Conservation (phyloP, 37 sponge, comb jelly and placozoan species). For the Eunapius fragilis region DNA sequence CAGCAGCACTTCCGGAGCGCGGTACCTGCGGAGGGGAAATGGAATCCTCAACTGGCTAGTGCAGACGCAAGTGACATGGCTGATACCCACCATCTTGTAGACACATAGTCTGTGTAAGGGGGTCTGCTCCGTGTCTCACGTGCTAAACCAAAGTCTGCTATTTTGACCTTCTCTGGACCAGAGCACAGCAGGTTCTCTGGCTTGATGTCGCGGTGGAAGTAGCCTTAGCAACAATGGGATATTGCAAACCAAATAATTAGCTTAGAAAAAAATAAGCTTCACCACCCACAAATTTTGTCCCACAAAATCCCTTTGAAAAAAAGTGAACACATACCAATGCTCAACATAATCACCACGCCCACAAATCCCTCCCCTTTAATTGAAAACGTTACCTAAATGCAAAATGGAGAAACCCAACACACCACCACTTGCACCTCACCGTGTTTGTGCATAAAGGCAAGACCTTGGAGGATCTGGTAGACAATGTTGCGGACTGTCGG, state of each 20-base stretch:
- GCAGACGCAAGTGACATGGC: background rate
- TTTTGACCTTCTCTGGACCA: conserved; percentile 94
- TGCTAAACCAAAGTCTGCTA: conserved; percentile 98
- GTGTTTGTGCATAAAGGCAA: conserved; percentile 93
- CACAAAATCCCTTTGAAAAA: background rate
- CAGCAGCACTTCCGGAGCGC: conserved; percentile 94
- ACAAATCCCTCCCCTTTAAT: background rate
- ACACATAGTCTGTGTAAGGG: conserved; percentile 97
- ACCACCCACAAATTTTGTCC: too few relatives aligned
- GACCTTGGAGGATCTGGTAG: conserved; percentile 91
- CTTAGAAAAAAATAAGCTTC: too few relatives aligned
- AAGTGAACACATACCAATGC: background rate
- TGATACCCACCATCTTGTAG: conserved; percentile 87
- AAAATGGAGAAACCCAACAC: conserved; percentile 3
- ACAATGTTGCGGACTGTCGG: conserved; percentile 85
- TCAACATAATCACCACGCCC: background rate
- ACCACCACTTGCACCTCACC: conserved; percentile 57
- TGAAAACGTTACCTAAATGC: too few relatives aligned
- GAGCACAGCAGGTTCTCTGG: conserved; percentile 97
- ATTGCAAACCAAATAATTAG: background rate
- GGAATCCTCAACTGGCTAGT: background rate
- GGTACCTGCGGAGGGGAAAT: conserved; percentile 68
- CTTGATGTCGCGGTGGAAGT: conserved; percentile 97
- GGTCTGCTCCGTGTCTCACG: conserved; percentile 95
- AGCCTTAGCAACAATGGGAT: conserved; percentile 61